Conservation (phyloP, 2,797 vertebrate genomes). For the Etheostoma perlongum region DNA sequence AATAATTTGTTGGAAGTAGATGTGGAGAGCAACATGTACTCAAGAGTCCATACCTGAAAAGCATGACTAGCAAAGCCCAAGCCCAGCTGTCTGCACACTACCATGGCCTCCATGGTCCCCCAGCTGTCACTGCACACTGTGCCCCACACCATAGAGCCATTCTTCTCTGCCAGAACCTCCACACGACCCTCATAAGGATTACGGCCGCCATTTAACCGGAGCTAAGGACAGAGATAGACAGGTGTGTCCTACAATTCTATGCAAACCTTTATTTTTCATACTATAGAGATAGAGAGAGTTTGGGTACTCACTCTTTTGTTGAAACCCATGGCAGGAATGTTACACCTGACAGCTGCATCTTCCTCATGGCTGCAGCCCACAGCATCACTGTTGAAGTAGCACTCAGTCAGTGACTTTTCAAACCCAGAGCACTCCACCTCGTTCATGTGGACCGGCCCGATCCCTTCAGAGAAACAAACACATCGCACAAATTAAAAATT, state of each 20-base stretch:
- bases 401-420: slow-evolving; percentile 95
- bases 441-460: slow-evolving; percentile 95
- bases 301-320: slow-evolving; percentile 88
- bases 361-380: slow-evolving; percentile 94
- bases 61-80: slow-evolving; percentile 94
- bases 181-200: slow-evolving; percentile 93
- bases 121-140: slow-evolving; percentile 92
- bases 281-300: neutral
- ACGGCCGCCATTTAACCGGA: slow-evolving; percentile 92
- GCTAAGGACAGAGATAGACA: slow-evolving; percentile 74
- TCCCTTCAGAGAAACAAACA: slow-evolving; percentile 80
- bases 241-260: neutral
- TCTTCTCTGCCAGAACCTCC: slow-evolving; percentile 90
- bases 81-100: slow-evolving; percentile 95
- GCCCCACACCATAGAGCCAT: slow-evolving; percentile 92
- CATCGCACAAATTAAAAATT: neutral
- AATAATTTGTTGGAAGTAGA: slow-evolving; percentile 2
- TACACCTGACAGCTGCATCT: slow-evolving; percentile 92
- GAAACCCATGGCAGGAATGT: slow-evolving; percentile 96
- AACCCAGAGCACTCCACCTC: slow-evolving; percentile 93
- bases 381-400: slow-evolving; percentile 90
- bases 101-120: slow-evolving; percentile 96
- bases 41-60: slow-evolving; percentile 88
- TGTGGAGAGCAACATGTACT: neutral
- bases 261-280: neutral